Percentiles rank a stretch among this genome's conserved stretches.
These are phyloP conservation scores for Garrulus glandarius DNA, from an alignment of 2,797 vertebrate genomes.

Conservation along the genomic window DNA sequence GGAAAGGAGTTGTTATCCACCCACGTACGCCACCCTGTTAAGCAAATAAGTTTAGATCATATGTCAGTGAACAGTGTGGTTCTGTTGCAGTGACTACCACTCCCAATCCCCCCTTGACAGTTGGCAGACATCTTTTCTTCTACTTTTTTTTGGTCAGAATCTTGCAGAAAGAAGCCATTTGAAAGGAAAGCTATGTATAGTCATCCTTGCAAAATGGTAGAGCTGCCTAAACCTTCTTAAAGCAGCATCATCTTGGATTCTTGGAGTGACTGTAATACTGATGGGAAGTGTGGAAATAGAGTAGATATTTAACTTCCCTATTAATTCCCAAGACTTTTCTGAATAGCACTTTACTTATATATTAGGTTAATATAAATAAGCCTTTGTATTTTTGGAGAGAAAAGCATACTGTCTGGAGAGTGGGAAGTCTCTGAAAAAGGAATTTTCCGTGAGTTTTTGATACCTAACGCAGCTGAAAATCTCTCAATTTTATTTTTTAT, in stretches of 20 bases:
- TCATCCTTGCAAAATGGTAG: not conserved
- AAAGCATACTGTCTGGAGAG: not conserved
- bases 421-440: not conserved
- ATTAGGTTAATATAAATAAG: not conserved
- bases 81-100: not conserved
- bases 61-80: not conserved
- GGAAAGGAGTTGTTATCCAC: not conserved
- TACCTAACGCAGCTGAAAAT: not conserved
- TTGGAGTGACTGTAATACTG: not conserved
- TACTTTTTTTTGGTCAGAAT: not conserved
- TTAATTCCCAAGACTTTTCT: not conserved
- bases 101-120: not conserved
- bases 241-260: not conserved
- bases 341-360: not conserved
- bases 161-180: not conserved
- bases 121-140: not conserved
- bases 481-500: not conserved
- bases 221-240: not conserved
- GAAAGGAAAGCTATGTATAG: not conserved
- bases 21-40: fast-evolving
- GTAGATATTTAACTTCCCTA: not conserved
- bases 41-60: not conserved
- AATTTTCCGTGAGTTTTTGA: not conserved
- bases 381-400: not conserved
- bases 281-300: not conserved